Evolutionary conservation across 2,797 vertebrate species (phyloP), one percentile per base, ranked within the genome.

Genomic region (Gobio occitaniae): DNA sequence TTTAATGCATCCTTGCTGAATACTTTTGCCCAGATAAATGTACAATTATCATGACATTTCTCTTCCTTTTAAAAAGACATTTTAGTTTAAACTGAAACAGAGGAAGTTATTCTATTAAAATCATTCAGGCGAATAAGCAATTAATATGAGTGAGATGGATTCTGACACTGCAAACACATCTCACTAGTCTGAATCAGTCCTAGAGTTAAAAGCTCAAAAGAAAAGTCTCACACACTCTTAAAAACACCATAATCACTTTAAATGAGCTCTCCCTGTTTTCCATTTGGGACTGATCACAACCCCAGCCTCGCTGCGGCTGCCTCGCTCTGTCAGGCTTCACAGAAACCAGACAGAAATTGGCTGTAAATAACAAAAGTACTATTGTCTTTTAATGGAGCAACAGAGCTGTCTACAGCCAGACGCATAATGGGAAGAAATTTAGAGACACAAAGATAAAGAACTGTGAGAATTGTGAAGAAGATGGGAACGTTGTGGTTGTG

Each of bases 371-470:
- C 70, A 84, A 80, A 59, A 84, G 78, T 69, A 68, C 61, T 79
- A 80, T 84, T 87, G 86, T 87, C 50, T 86, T 80, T 84, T 65
- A 80, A 85, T 77, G 71, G 63, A 21, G 56, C 32, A 71, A 32
- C 38, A 71, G 52, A 3, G 6, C 65, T 84, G 78, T 65, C 54
- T 63, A 50, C 21, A 65, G 72, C 38, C 78, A 87, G 61, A 80
- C 52, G n/a, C 47, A 63, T 56, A 70, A 83, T 80, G 68, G 29
- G n/a, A n/a, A 68, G 69, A 59, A 10, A 69, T 44, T 68, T 36
- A 15, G 75, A 71, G 59, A 78, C 44, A 72, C 41, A 13, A 36
- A 78, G 74, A 86, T 71, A 80, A 82, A 44, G 32, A 69, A 41
- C 36, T 25, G 41, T 25, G 80, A 44, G 52, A 36, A 66, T 9